These are phyloP conservation scores for Lepeophtheirus salmonis DNA, from an alignment of 1,140 invertebrate species.

Conservation along the genomic window DNA sequence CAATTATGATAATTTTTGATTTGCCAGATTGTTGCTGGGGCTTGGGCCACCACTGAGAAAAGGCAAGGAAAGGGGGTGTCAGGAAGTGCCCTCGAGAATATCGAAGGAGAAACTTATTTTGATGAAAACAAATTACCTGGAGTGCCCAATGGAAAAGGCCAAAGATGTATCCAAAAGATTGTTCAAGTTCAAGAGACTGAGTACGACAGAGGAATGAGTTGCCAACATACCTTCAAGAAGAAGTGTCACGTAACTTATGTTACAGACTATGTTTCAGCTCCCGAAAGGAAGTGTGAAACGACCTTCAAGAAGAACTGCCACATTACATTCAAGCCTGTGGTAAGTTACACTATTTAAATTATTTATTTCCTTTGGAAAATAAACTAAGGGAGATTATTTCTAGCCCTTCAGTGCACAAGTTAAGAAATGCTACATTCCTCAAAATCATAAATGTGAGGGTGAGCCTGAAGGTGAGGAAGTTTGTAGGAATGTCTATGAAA, in stretches of 20 bases:
- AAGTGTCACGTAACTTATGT: constrained; percentile 17
- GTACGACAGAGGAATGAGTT: constrained; percentile 10
- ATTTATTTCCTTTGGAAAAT: not conserved
- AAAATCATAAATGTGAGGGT: not conserved
- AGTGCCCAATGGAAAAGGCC: too few relatives aligned
- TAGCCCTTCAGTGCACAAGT: not conserved
- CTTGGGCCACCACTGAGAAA: too few relatives aligned
- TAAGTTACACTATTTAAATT: not conserved
- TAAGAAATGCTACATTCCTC: not conserved
- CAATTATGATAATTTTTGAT: too few relatives aligned
- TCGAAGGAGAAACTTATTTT: too few relatives aligned
- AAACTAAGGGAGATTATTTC: not conserved
- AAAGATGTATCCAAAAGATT: too few relatives aligned
- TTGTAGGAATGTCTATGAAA: not conserved
- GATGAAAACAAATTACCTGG: too few relatives aligned
- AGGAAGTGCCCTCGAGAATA: too few relatives aligned
- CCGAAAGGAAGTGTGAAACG: constrained; percentile 13
- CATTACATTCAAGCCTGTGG: constrained; percentile 12
- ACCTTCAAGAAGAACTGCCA: constrained; percentile 18
- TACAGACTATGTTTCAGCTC: constrained; percentile 7
- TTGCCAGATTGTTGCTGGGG: too few relatives aligned
- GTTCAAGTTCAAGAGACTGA: constrained; percentile 15
- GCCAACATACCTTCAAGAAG: constrained; percentile 9
- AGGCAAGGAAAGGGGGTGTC: too few relatives aligned
- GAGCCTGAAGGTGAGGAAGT: not conserved